These are phyloP conservation scores for Engraulis encrasicolus DNA, from an alignment of 2,113 vertebrate species.

Conservation along the genomic window DNA sequence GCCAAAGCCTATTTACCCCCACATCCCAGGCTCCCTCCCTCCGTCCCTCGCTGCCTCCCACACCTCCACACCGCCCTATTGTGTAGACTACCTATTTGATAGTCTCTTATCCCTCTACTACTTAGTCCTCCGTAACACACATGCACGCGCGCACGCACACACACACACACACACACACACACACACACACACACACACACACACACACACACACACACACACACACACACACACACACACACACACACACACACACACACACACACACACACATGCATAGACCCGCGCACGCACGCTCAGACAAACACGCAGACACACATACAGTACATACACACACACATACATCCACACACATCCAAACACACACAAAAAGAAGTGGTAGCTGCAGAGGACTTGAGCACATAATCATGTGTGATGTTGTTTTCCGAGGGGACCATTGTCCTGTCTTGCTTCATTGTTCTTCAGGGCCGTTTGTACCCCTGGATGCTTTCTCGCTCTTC, in stretches of 20 bases:
- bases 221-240: too few relatives aligned
- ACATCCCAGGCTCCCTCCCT: constrained; percentile 18
- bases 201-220: too few relatives aligned
- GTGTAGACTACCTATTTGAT: background rate
- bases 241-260: too few relatives aligned
- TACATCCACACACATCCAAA: too few relatives aligned
- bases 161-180: background rate
- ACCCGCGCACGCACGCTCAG: background rate
- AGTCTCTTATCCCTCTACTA: background rate
- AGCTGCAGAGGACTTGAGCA: background rate
- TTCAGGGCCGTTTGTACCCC: background rate
- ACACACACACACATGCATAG: background rate
- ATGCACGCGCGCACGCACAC: too few relatives aligned
- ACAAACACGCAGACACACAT: too few relatives aligned
- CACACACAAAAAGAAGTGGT: background rate
- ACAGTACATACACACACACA: too few relatives aligned
- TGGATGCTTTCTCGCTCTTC: background rate
- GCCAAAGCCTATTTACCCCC: background rate
- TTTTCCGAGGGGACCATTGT: background rate
- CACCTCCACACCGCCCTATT: background rate
- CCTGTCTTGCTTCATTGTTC: background rate
- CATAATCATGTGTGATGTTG: background rate
- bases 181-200: too few relatives aligned
- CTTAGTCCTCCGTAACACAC: too few relatives aligned
- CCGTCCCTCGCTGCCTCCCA: background rate